Base-by-base conservation (phyloP, 2,888 invertebrate species). In the Eudasyphora cyanicolor region DNA sequence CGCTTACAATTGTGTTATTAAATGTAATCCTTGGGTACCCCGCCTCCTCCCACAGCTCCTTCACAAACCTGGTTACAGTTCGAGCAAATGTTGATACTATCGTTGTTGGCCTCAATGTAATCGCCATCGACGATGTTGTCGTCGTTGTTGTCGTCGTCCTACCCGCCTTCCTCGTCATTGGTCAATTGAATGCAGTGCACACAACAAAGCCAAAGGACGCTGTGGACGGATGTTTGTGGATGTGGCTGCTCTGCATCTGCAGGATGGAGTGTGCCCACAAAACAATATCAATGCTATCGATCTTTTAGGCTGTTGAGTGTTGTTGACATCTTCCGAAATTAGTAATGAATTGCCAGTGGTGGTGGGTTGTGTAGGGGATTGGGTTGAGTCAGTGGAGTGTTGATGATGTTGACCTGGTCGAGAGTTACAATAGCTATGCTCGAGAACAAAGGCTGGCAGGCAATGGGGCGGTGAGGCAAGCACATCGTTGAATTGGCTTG, bases 251-350 rank as follows among this genome's bases (percentile, higher is more conserved):
- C 51, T 51, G 32, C 35, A 27, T 88, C 62, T 17, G n/a, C n/a
- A n/a, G n/a, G n/a, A n/a, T 4, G 2, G 45, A n/a, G 42, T 38
- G 64, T 19, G 1, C 64, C 35, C 38, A 42, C 38, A 67, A 57
- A 73, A 38, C 78, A 67, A 67, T 89, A 89, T 89, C 89, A 87
- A 82, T 87, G 87, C 89, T 89, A 89, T 89, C 89, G 89, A 90
- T 89, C 89, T 89, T 88, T 85, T 84, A 86, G 76, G 77, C 79
- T 67, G 67, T 49, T 67, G 87, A 86, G 85, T 89, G 89, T 87
- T 86, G 88, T 88, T 89, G 89, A 89, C 89, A 89, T 90, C 19
- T 78, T 81, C 69, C 76, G 76, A 84, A 84, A 84, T 84, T 84
- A 84, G 81, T 76, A 76, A 81, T 78, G 81, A 84, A 84, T 84